phyloP scores from a whole-genome alignment of 2,113 vertebrate genomes.

The Prietella phreatophila region DNA sequence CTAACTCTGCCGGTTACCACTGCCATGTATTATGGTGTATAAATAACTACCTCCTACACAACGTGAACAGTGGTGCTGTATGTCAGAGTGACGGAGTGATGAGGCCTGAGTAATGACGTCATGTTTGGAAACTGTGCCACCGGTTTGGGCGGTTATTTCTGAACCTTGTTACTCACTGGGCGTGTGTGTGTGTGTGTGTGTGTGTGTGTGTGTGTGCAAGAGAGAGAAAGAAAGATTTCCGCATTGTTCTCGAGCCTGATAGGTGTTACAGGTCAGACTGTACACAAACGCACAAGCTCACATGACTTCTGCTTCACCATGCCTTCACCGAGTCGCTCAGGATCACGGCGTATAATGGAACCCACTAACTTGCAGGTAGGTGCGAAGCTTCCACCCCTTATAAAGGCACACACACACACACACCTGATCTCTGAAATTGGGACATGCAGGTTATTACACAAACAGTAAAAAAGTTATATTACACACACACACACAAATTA shows the following conservation, averaged over 20 bases:
- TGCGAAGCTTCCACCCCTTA: background rate
- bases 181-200: constrained; percentile 2
- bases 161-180: background rate
- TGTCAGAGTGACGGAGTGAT: background rate
- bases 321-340: background rate
- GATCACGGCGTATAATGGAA: constrained; percentile 18
- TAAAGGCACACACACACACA: background rate
- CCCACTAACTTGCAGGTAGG: constrained; percentile 41
- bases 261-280: background rate
- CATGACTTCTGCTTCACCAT: background rate
- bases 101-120: background rate
- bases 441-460: too few relatives aligned
- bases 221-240: background rate
- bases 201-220: too few relatives aligned
- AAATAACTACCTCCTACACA: background rate
- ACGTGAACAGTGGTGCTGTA: background rate
- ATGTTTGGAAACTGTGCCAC: background rate
- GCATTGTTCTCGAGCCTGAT: background rate
- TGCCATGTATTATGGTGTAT: background rate
- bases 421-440: background rate
- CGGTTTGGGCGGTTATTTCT: background rate
- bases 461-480: too few relatives aligned
- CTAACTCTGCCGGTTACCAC: too few relatives aligned
- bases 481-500: background rate
- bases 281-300: background rate